These are phyloP conservation scores for Xerus inauris DNA, from an alignment of 2,113 vertebrate species.

Conservation along the genomic window DNA sequence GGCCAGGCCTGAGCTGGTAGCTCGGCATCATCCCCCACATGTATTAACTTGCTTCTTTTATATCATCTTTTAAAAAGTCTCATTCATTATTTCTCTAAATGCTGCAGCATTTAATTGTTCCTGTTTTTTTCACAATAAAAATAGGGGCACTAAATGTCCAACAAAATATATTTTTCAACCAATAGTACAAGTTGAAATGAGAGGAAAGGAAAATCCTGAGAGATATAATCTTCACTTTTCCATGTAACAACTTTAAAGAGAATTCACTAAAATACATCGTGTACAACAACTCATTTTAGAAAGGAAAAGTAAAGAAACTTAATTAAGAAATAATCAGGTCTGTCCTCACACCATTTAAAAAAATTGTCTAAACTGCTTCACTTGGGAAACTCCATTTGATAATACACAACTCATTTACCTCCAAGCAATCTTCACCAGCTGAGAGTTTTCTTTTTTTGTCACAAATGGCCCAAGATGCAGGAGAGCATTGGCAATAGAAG, in stretches of 20 bases:
- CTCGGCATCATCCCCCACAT: too few species aligned
- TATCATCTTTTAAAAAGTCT: not conserved
- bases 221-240: not conserved
- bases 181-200: not conserved
- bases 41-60: not conserved
- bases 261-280: not conserved
- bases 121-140: not conserved
- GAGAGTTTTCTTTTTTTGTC: not conserved
- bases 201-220: not conserved
- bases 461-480: not conserved
- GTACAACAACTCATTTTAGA: not conserved
- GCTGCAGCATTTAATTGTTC: not conserved
- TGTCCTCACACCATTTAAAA: not conserved
- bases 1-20: too few species aligned
- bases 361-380: not conserved
- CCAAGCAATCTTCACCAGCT: not conserved
- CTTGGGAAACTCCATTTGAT: not conserved
- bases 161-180: not conserved
- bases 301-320: not conserved
- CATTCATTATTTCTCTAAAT: not conserved
- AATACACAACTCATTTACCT: slow-evolving; percentile 1
- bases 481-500: not conserved
- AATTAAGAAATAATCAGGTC: not conserved
- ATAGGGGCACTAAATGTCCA: not conserved
- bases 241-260: not conserved